Evolutionary conservation across 2,888 invertebrate genomes (phyloP), one percentile per base, ranked within the genome.

Genomic region (Hirudinaria manillensis): DNA sequence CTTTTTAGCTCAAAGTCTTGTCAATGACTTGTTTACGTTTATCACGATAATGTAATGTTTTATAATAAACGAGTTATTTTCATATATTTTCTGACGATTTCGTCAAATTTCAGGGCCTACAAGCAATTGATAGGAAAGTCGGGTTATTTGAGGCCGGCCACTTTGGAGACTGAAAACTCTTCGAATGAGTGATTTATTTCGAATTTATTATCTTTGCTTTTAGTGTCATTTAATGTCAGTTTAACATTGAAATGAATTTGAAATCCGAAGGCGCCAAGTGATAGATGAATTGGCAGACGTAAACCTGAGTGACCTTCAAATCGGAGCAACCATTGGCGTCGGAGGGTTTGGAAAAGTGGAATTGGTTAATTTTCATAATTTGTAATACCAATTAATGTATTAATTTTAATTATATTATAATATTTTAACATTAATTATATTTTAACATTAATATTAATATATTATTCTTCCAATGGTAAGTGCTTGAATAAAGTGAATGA

Each of bases 321-420:
- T 93, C 74, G 89, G 98, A 77, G 91, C 94, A n/a, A 98, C 98
- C 0, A 87, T 99, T 67, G 99, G 99, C 70, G 94, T 99, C 51
- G 99, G 98, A 45, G 99, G 99, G 45, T 99, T 99, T 85, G 99
- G 99, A 38, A 89, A 98, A 61, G 99, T 99, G 27, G 98, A 99
- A 86, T 87, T 99, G 81, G 99, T 88, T 32, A 10, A 34, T 68
- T 29, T 29, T 36, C 3, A 36, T 36, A 36, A 36, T 36, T 6
- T 6, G 4, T 36, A 36, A 36, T 36, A 36, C 36, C 3, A 36
- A 36, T 36, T 36, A n/a, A n/a, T n/a, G n/a, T n/a, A 36, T 36
- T 36, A 36, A 36, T 36, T 6, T 36, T 6, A 36, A 36, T 36
- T 36, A 36, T 36, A 6, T n/a, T n/a, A n/a, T n/a, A n/a, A n/a